A percentile compares a stretch with the other conserved stretches of the same genome.
Conservation (phyloP, 2,113 vertebrate genomes). For the Uria aalge region DNA sequence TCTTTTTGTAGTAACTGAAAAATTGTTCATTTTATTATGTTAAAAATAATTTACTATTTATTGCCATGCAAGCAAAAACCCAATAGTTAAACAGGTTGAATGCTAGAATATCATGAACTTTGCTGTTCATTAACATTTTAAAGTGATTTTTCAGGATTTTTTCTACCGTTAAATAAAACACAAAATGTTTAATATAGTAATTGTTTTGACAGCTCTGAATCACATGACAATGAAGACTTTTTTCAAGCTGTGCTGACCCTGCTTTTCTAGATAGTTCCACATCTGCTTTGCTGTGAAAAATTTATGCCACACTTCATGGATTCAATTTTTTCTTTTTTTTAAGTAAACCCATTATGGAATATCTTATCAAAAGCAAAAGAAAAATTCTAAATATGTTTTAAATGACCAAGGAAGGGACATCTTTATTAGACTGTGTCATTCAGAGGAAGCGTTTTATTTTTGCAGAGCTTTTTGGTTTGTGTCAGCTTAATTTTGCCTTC, state of each 20-base stretch:
- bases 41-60: not conserved
- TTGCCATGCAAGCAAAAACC: not conserved
- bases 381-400: not conserved
- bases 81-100: not conserved
- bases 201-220: not conserved
- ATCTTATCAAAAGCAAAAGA: not conserved
- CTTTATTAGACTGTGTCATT: not conserved
- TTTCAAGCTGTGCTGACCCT: not conserved
- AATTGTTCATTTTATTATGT: not conserved
- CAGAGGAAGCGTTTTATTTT: not conserved
- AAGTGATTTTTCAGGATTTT: not conserved
- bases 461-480: not conserved
- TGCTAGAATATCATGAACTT: not conserved
- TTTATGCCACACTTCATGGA: not conserved
- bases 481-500: not conserved
- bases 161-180: not conserved
- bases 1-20: not conserved
- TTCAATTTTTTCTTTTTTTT: not conserved
- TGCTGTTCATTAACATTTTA: not conserved
- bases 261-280: not conserved
- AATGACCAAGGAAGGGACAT: not conserved
- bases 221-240: not conserved
- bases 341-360: not conserved
- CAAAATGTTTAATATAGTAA: not conserved
- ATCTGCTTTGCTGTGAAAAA: not conserved